phyloP scores from a whole-genome alignment of 2,113 vertebrate species.

The Ranitomeya imitator region DNA sequence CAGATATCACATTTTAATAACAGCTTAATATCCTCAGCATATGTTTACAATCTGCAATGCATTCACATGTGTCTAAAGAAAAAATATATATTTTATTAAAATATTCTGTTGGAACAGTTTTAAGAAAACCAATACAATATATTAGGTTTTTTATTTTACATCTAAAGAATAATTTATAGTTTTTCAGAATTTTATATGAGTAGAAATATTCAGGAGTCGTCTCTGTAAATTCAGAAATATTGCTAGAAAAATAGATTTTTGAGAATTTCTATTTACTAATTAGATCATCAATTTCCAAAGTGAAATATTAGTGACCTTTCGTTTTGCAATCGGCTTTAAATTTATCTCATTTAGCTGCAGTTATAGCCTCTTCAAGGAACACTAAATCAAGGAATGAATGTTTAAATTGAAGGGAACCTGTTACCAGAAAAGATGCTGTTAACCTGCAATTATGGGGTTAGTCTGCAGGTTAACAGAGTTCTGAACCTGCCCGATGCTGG shows the following conservation, averaged over 20 bases:
- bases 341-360: too few relatives aligned
- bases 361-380: too few relatives aligned
- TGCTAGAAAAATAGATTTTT: neutral
- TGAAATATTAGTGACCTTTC: neutral
- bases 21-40: constrained; percentile 23
- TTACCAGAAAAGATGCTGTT: too few relatives aligned
- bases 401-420: too few relatives aligned
- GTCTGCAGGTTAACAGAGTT: too few relatives aligned
- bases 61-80: constrained; percentile 19
- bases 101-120: neutral
- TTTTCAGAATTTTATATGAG: neutral
- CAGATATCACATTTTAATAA: constrained; percentile 22
- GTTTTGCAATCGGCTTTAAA: neutral
- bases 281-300: neutral
- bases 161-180: neutral
- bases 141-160: neutral
- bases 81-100: neutral
- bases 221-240: neutral
- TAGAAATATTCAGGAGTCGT: neutral
- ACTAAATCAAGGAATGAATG: too few relatives aligned
- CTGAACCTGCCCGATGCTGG: too few relatives aligned
- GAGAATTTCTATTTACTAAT: neutral
- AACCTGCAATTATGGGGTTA: too few relatives aligned
- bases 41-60: constrained; percentile 7
- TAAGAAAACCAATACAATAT: neutral